phyloP scores from a whole-genome alignment of 2,888 invertebrate genomes.

The Hypercompe scribonia region DNA sequence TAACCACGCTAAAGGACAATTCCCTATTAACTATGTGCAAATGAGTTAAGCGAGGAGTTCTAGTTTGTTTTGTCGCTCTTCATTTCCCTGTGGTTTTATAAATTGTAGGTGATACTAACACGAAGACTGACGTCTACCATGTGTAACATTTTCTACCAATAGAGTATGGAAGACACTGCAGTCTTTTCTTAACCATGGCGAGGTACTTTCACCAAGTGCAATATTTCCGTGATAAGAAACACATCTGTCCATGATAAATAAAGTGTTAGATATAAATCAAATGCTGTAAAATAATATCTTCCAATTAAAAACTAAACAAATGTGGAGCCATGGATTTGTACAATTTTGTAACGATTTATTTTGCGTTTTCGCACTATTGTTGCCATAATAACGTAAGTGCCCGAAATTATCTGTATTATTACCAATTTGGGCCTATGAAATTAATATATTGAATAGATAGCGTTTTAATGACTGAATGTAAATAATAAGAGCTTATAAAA shows the following conservation, averaged over 20 bases:
- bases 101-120: constrained; percentile 49
- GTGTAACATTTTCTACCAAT: constrained; percentile 32
- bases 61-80: constrained; percentile 23
- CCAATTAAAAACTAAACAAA: constrained; percentile 34
- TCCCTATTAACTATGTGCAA: constrained; percentile 92
- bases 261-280: constrained; percentile 30
- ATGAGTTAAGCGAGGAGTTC: constrained; percentile 65
- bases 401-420: constrained; percentile 49
- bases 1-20: constrained; percentile 90
- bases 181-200: constrained; percentile 31
- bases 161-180: constrained; percentile 37
- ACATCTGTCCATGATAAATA: constrained; percentile 28
- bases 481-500: constrained; percentile 67
- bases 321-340: constrained; percentile 70
- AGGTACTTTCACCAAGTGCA: constrained; percentile 40
- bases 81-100: constrained; percentile 23
- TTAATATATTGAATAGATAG: constrained; percentile 51
- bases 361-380: constrained; percentile 69
- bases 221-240: constrained; percentile 39
- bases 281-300: constrained; percentile 35
- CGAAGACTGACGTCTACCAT: constrained; percentile 62
- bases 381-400: constrained; percentile 76
- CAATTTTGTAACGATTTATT: constrained; percentile 62
- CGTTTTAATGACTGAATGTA: constrained; percentile 73
- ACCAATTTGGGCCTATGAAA: constrained; percentile 50